Evolutionary conservation across 2,113 vertebrate species (phyloP).

Genomic region (Promerops cafer): DNA sequence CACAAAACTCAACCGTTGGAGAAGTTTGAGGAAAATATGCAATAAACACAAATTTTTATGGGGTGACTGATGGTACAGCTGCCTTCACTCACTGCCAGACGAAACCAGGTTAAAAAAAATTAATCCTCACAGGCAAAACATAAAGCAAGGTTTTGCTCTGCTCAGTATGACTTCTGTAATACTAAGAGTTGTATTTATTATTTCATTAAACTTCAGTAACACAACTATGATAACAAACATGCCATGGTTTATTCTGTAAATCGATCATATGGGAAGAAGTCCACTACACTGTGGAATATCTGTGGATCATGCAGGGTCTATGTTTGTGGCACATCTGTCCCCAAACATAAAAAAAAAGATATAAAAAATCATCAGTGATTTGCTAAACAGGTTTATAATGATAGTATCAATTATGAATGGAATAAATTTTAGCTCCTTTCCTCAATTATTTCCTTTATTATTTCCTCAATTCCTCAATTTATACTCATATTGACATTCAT

Average conservation of each 20-base stretch:
- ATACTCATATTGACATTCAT: neutral
- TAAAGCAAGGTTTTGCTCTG: neutral
- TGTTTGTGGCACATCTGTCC: neutral
- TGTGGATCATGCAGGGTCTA: conserved; percentile 26
- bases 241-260: neutral
- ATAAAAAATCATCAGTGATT: neutral
- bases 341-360: neutral
- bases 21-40: neutral
- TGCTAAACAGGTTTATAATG: neutral
- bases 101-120: neutral
- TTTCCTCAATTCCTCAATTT: neutral
- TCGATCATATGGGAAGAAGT: neutral
- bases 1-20: neutral
- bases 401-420: neutral
- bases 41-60: neutral
- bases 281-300: neutral
- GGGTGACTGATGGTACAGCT: neutral
- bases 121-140: neutral
- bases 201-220: neutral
- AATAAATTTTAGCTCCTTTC: neutral
- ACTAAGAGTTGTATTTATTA: neutral
- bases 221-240: neutral
- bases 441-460: too few relatives aligned
- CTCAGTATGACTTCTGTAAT: neutral
- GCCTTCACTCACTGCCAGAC: neutral